Conservation (phyloP, 2,797 vertebrate genomes). For the Ambastaia sidthimunki region DNA sequence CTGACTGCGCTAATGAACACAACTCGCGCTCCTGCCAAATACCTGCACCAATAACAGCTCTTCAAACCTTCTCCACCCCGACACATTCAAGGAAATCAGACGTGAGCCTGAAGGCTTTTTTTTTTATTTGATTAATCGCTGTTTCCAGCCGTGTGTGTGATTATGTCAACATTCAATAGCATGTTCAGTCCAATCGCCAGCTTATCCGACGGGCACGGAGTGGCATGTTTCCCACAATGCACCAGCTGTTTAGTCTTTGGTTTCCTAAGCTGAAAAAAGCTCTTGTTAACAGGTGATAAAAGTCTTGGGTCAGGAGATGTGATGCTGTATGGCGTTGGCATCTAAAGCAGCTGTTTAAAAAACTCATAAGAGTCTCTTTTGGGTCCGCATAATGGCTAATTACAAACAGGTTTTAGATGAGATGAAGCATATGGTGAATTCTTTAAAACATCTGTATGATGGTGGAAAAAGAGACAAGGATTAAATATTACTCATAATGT, state of each 20-base stretch:
- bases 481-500: slow-evolving; percentile 75
- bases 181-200: neutral
- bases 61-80: slow-evolving; percentile 38
- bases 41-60: slow-evolving; percentile 42
- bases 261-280: slow-evolving; percentile 24
- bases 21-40: slow-evolving; percentile 43
- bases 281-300: slow-evolving; percentile 53
- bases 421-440: slow-evolving; percentile 69
- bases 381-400: slow-evolving; percentile 61
- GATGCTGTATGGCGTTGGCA: slow-evolving; percentile 60
- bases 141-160: slow-evolving; percentile 3
- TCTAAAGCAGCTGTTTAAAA: slow-evolving; percentile 64
- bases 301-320: slow-evolving; percentile 64
- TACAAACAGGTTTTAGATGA: slow-evolving; percentile 57
- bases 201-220: neutral
- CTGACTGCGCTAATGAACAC: slow-evolving; percentile 33
- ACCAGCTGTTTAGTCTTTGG: slow-evolving; percentile 22
- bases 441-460: slow-evolving; percentile 72
- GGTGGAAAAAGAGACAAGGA: slow-evolving; percentile 53
- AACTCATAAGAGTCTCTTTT: slow-evolving; percentile 48
- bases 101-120: slow-evolving; percentile 23
- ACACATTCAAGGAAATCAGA: slow-evolving; percentile 37
- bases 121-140: slow-evolving; percentile 7
- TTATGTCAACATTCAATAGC: slow-evolving; percentile 2
- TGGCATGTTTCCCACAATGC: slow-evolving; percentile 32